phyloP scores from a whole-genome alignment of 1,140 invertebrate species.

The Probaryconus sp. region DNA sequence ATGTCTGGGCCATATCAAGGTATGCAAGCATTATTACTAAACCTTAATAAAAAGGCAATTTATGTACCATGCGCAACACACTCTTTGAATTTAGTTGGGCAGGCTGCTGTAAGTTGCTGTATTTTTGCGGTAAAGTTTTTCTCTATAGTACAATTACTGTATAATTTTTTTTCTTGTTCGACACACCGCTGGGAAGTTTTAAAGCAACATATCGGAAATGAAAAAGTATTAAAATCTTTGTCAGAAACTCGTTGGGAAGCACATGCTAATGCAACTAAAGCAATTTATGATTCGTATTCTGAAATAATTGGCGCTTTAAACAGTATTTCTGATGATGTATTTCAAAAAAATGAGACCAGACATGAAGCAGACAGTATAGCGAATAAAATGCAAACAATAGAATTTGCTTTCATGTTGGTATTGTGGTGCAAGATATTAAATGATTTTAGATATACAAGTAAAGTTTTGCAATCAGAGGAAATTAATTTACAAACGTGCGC shows the following conservation, averaged over 20 bases:
- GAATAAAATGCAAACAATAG: conserved; percentile 22
- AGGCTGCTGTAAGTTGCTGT: conserved; percentile 41
- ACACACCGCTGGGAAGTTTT: conserved; percentile 44
- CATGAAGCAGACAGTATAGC: conserved; percentile 17
- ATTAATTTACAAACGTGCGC: conserved; percentile 26
- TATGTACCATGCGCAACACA: conserved; percentile 39
- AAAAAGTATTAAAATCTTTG: conserved; percentile 16
- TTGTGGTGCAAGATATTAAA: conserved; percentile 25
- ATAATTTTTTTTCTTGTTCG: conserved; percentile 42
- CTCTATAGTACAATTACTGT: conserved; percentile 34
- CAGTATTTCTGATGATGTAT: conserved; percentile 3
- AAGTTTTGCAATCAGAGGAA: conserved; percentile 18
- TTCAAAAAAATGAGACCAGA: conserved; percentile 15
- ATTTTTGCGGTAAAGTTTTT: conserved; percentile 37
- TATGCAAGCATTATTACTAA: conserved; percentile 30
- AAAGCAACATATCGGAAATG: conserved; percentile 11
- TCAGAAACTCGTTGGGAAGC: conserved; percentile 35
- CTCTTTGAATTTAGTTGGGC: conserved; percentile 45
- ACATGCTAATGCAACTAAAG: conserved; percentile 14
- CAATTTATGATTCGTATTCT: conserved; percentile 3
- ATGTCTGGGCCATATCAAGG: conserved; percentile 45
- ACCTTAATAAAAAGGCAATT: conserved; percentile 20
- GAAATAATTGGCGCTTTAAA: conserved; percentile 17
- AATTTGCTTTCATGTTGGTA: conserved; percentile 33
- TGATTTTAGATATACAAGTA: conserved; percentile 17